These are phyloP conservation scores for Delphinapterus leucas DNA, from an alignment of 2,113 vertebrate species.

Conservation along the genomic window DNA sequence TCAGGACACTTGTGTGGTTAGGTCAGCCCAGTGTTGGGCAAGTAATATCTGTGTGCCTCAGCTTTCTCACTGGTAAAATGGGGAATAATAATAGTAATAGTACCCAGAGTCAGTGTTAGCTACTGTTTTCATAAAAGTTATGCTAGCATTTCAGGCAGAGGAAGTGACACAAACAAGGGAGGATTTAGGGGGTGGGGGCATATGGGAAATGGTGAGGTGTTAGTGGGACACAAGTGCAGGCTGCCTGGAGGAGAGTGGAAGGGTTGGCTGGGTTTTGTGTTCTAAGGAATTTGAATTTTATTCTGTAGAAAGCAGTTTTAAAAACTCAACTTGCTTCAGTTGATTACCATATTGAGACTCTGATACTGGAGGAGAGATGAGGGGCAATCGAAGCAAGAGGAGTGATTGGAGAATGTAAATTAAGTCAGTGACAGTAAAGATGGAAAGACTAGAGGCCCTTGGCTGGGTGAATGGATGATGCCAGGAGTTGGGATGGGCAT, in stretches of 20 bases:
- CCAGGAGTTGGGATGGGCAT: not conserved
- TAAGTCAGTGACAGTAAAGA: not conserved
- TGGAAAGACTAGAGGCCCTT: not conserved
- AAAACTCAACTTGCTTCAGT: not conserved
- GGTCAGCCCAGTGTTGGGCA: not conserved
- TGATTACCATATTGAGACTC: not conserved
- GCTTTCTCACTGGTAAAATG: not conserved
- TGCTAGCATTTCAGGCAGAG: not conserved
- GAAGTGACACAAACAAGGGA: not conserved
- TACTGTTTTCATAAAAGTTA: not conserved
- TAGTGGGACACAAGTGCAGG: not conserved
- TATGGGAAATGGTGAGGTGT: not conserved
- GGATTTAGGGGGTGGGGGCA: not conserved
- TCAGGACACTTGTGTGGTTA: not conserved
- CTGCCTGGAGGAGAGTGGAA: not conserved
- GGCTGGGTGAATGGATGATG: not conserved
- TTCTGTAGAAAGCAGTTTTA: not conserved
- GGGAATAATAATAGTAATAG: not conserved
- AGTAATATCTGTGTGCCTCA: not conserved
- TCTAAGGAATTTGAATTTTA: conserved; percentile 2
- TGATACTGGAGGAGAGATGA: not conserved
- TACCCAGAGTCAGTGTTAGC: not conserved
- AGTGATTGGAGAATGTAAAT: not conserved
- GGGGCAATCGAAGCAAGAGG: not conserved
- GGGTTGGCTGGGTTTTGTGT: not conserved